These are phyloP conservation scores for Esox niger DNA, from an alignment of 2,113 vertebrate genomes.

Conservation along the genomic window DNA sequence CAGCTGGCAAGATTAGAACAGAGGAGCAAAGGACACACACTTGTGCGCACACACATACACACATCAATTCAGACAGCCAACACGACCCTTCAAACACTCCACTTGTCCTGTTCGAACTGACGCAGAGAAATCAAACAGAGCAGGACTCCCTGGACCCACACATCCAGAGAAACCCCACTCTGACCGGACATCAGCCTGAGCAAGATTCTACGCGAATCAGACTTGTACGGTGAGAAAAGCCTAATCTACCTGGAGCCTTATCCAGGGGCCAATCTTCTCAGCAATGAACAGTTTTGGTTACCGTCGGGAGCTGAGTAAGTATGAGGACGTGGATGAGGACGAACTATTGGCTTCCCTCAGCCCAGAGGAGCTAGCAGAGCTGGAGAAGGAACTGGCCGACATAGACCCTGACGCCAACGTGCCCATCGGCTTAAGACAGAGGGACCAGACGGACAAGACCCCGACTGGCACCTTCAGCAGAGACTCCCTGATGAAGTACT, in stretches of 20 bases:
- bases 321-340: constrained; percentile 97
- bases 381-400: constrained; percentile 90
- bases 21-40: constrained; percentile 42
- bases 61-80: constrained; percentile 1
- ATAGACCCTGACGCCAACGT: constrained; percentile 89
- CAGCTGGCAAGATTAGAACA: constrained; percentile 76
- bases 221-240: not conserved
- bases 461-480: constrained; percentile 92
- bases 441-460: constrained; percentile 92
- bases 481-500: constrained; percentile 92
- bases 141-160: not conserved
- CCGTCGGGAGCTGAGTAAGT: constrained; percentile 93
- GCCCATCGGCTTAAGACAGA: constrained; percentile 90
- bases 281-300: constrained; percentile 95
- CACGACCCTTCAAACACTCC: not conserved
- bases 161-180: not conserved
- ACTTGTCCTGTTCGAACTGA: not conserved
- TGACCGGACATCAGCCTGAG: not conserved
- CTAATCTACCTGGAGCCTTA: not conserved
- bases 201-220: not conserved
- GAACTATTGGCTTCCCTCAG: constrained; percentile 92
- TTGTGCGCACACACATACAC: constrained; percentile 1
- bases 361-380: constrained; percentile 89
- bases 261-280: not conserved
- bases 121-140: not conserved